These are phyloP conservation scores for Marisa cornuarietis DNA, from an alignment of 1,140 invertebrate species.

Conservation along the genomic window DNA sequence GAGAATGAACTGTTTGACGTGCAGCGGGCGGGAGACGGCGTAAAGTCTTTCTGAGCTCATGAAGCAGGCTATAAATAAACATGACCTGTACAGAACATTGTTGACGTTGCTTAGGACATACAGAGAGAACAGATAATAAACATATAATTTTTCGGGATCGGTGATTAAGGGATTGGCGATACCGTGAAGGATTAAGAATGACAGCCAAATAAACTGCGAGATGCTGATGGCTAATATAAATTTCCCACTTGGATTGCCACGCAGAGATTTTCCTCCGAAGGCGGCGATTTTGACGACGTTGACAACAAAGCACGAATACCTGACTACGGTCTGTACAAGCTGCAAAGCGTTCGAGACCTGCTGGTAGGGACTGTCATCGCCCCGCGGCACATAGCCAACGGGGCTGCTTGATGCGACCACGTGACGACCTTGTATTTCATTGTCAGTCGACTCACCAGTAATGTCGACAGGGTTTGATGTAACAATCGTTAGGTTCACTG, in stretches of 20 bases:
- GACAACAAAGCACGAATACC: background rate
- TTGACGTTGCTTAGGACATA: background rate
- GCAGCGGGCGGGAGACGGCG: background rate
- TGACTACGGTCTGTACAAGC: background rate
- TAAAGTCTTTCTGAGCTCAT: background rate
- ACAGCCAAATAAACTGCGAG: background rate
- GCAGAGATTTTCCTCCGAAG: background rate
- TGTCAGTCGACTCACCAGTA: too few species aligned
- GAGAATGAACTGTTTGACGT: background rate
- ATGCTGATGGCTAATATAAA: background rate
- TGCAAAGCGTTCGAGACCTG: background rate
- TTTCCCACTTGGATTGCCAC: background rate
- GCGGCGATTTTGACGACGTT: background rate
- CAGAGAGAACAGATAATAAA: background rate
- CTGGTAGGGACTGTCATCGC: too few species aligned
- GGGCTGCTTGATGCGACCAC: too few species aligned
- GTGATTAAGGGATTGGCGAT: background rate
- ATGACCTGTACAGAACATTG: background rate
- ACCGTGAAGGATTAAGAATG: too few species aligned
- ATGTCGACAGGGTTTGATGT: too few species aligned
- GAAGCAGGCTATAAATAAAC: background rate
- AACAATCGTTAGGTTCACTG: too few species aligned
- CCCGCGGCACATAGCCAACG: too few species aligned
- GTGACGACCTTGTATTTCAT: too few species aligned
- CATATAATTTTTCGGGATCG: background rate